Conservation (phyloP, 2,113 vertebrate genomes). For the Carollia perspicillata region DNA sequence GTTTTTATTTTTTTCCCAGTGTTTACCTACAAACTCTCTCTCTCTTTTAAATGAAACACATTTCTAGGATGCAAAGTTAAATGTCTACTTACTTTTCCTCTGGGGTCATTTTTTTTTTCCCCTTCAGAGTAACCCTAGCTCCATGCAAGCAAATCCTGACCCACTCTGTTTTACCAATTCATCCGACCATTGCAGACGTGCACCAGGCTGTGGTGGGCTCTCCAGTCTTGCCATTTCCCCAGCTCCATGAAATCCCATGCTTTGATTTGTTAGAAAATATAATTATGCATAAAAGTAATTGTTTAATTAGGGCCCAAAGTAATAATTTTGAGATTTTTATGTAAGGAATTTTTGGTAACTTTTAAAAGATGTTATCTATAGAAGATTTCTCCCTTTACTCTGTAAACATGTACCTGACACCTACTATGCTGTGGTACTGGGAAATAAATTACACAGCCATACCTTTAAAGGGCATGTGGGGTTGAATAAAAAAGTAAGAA, state of each 20-base stretch:
- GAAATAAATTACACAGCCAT: neutral
- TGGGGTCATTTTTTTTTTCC: neutral
- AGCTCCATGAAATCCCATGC: neutral
- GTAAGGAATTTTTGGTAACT: neutral
- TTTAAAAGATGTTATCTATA: neutral
- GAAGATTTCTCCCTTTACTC: neutral
- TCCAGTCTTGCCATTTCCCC: neutral
- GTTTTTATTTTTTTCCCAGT: neutral
- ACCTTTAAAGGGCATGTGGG: neutral
- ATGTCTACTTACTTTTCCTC: neutral
- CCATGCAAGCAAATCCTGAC: neutral
- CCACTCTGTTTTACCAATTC: neutral
- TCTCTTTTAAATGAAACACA: neutral
- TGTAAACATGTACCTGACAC: neutral
- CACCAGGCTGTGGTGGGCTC: neutral
- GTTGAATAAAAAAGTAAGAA: neutral
- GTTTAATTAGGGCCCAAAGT: neutral
- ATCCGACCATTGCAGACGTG: neutral
- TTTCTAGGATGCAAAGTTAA: neutral
- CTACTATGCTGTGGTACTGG: too few species aligned
- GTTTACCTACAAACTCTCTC: neutral
- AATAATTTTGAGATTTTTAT: neutral
- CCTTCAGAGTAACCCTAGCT: neutral
- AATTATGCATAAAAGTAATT: neutral
- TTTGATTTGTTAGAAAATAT: constrained; percentile 13